These are phyloP conservation scores for Scaptomyza flava DNA, from an alignment of 2,888 invertebrate genomes.

Conservation along the genomic window DNA sequence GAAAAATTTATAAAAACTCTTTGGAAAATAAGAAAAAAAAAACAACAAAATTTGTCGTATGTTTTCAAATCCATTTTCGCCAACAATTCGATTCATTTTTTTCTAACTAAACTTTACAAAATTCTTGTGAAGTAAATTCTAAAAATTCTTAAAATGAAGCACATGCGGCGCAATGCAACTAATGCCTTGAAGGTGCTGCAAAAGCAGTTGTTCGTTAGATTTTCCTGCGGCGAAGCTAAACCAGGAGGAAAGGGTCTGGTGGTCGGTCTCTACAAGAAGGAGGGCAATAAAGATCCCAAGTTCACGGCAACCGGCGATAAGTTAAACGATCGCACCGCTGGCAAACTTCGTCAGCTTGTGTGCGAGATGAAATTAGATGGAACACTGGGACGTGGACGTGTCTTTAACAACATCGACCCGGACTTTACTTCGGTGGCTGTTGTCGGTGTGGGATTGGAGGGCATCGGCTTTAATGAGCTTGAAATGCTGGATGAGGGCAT, in stretches of 20 bases:
- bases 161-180: constrained; percentile 15
- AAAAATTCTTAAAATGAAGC: constrained; percentile 36
- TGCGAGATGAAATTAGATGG: constrained; percentile 83
- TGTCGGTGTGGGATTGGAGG: constrained; percentile 88
- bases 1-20: constrained; percentile 2
- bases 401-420: constrained; percentile 87
- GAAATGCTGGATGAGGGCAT: constrained; percentile 89
- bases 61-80: constrained; percentile 3
- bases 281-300: constrained; percentile 83
- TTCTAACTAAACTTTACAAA: constrained; percentile 25
- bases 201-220: constrained; percentile 14
- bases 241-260: constrained; percentile 79
- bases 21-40: constrained; percentile 9
- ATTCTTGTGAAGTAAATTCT: constrained; percentile 10
- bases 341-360: constrained; percentile 84
- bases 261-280: constrained; percentile 85
- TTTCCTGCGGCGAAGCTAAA: constrained; percentile 20
- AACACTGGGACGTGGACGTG: constrained; percentile 76
- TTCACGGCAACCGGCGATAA: constrained; percentile 85
- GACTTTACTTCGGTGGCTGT: constrained; percentile 87
- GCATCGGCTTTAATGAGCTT: constrained; percentile 87
- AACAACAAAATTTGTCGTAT: constrained; percentile 23
- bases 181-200: constrained; percentile 11
- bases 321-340: constrained; percentile 84
- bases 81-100: neutral